A percentile compares a stretch with the other conserved stretches of the same genome.
phyloP scores from a whole-genome alignment of 1,140 invertebrate genomes.

The Trichonephila inaurata region DNA sequence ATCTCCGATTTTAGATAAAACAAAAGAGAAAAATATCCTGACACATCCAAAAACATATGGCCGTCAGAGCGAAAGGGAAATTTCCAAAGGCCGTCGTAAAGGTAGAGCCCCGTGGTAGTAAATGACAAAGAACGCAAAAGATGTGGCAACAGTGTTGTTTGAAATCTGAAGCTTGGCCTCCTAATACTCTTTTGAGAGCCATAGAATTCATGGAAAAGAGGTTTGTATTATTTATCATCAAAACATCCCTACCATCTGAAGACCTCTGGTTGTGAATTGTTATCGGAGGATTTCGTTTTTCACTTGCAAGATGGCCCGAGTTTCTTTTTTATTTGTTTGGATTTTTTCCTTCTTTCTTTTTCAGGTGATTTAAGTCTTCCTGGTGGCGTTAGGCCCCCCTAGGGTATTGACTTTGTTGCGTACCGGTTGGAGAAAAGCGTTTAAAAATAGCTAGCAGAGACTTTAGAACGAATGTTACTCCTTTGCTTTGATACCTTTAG shows the following conservation, averaged over 20 bases:
- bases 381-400: conserved; percentile 53
- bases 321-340: conserved; percentile 25
- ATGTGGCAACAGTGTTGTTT: conserved; percentile 62
- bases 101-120: conserved; percentile 48
- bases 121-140: conserved; percentile 61
- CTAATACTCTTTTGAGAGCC: conserved; percentile 72
- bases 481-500: conserved; percentile 55
- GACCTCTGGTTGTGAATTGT: conserved; percentile 70
- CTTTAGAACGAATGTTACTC: conserved; percentile 60
- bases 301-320: conserved; percentile 63
- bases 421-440: conserved; percentile 52
- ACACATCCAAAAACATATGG: conserved; percentile 32
- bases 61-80: conserved; percentile 16
- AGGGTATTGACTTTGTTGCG: conserved; percentile 68
- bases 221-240: conserved; percentile 69
- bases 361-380: conserved; percentile 70
- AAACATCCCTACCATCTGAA: conserved; percentile 64
- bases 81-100: conserved; percentile 28
- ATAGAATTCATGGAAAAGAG: conserved; percentile 66
- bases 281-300: conserved; percentile 70
- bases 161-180: conserved; percentile 59
- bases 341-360: conserved; percentile 51
- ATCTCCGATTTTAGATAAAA: conserved; percentile 31
- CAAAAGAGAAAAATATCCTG: conserved; percentile 26
- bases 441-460: conserved; percentile 70